A percentile compares a stretch with the other conserved stretches of the same genome.
Evolutionary conservation across 2,888 invertebrate species (phyloP).

Genomic region (Ochropleura leucogaster): DNA sequence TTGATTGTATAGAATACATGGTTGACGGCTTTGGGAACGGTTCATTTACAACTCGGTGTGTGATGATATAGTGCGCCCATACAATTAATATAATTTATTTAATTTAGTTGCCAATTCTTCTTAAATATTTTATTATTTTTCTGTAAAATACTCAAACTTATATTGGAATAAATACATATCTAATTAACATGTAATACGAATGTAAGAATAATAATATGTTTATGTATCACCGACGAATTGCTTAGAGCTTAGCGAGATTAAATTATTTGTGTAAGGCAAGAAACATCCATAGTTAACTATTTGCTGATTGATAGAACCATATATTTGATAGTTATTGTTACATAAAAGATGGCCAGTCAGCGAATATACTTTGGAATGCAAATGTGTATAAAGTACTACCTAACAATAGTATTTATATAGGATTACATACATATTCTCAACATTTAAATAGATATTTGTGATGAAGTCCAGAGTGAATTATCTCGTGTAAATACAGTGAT

Average conservation of each 20-base stretch:
- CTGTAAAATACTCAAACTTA: constrained; percentile 50
- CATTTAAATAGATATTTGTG: constrained; percentile 32
- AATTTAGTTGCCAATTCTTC: neutral
- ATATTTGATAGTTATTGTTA: constrained; percentile 44
- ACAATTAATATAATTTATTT: neutral
- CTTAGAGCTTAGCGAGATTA: constrained; percentile 69
- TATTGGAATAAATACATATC: constrained; percentile 44
- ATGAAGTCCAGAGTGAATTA: constrained; percentile 32
- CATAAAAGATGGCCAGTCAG: constrained; percentile 50
- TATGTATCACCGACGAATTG: constrained; percentile 63
- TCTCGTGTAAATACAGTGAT: constrained; percentile 22
- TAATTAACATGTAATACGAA: constrained; percentile 61
- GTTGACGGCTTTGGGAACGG: too few relatives aligned
- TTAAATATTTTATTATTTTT: neutral
- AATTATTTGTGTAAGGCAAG: constrained; percentile 67
- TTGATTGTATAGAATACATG: too few relatives aligned
- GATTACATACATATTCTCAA: constrained; percentile 36
- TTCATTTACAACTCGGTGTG: neutral
- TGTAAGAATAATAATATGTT: constrained; percentile 60
- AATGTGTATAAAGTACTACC: constrained; percentile 62
- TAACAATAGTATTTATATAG: constrained; percentile 42
- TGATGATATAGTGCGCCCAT: neutral
- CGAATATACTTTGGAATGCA: constrained; percentile 57
- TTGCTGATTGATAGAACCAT: constrained; percentile 45
- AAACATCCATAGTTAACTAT: constrained; percentile 51